Evolutionary conservation across 2,888 invertebrate species (phyloP), one percentile per base, ranked within the genome.

Genomic region (Drosophila phalerata): DNA sequence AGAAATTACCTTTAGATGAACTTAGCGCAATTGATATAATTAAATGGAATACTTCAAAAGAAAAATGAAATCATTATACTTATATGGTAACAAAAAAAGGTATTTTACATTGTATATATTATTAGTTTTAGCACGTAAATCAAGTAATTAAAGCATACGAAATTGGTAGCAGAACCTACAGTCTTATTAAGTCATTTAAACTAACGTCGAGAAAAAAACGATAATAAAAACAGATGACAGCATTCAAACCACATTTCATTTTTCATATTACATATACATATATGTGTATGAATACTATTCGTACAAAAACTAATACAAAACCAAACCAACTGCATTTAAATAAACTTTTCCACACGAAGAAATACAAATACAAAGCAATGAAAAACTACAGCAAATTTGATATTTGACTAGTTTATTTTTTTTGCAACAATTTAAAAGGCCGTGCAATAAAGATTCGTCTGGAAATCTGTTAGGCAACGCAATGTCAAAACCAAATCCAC

Each of bases 11-110:
- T 91, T 92, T 91, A 92, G 91, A 90, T 82, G 90, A 92, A 92
- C 92, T 90, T 92, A 92, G 92, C 92, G 92, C 92, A 92, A 92
- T 92, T 92, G 92, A 90, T 89, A 72, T 88, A 80, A 86, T 88
- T 88, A 91, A 85, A 81, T 79, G 77, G 67, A 77, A 80, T 72
- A 78, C 77, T 66, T 57, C 64, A 65, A 65, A 42, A 64, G 37
- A 38, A 64, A 69, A 53, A 67, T 52, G 73, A 68, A 52, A 34
- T 58, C 64, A 71, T 51, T 73, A 58, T 56, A 73, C 72, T 71
- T 69, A 72, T 70, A 69, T 70, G 45, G 47, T 67, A 73, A n/a
- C n/a, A n/a, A 71, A 56, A 69, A 78, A 78, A 73, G 58, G 65
- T 77, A 90, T 88, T 90, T 86, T 88, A 82, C 78, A 86, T 90